Base-by-base conservation (phyloP, 2,113 vertebrate genomes). In the Beaufortia kweichowensis region DNA sequence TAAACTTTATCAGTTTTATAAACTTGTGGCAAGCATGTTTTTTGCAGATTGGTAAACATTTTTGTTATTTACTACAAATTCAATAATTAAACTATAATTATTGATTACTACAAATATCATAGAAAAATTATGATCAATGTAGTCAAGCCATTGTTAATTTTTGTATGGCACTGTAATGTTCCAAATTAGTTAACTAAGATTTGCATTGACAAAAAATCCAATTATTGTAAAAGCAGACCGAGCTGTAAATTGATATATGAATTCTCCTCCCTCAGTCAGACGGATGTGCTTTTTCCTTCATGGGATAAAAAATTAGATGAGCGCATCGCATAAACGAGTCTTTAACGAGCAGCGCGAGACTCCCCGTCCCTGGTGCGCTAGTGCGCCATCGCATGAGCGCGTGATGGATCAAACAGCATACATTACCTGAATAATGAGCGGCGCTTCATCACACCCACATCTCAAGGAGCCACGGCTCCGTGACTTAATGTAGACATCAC, bases 381-480 rank as follows among this genome's bases (percentile, higher is more conserved):
- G 26, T 24, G 19, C 70, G 12, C 12, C 56, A 21, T 48, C 79
- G 86, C 88, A 84, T 77, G 86, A 86, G 86, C 86, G 85, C 78
- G 79, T 89, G 87, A 90, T 86, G 71, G 84, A 89, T 90, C 88
- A 84, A 85, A 85, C 85, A 50, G 59, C 50, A 29, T 15, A 69
- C 92, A 90, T 92, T 92, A 93, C 86, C 79, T 76, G 63, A 85
- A 84, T 91, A 90, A 93, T 89, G 91, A 90, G 84, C 84, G 56
- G 46, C 21, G 68, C 9, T 50, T 84, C 83, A 80, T 75, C 82
- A 83, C 85, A 76, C 46, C 41, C 75, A 48, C 48, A 70, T 68
- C 62, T 69, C 79, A 77, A 65, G 72, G 53, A 59, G 14, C 69
- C 69, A 59, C 55, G 8, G 69, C 35, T 41, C 64, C 59, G 14